Evolutionary conservation across 2,113 vertebrate genomes (phyloP).

Genomic region (Erythrocercus mccallii): DNA sequence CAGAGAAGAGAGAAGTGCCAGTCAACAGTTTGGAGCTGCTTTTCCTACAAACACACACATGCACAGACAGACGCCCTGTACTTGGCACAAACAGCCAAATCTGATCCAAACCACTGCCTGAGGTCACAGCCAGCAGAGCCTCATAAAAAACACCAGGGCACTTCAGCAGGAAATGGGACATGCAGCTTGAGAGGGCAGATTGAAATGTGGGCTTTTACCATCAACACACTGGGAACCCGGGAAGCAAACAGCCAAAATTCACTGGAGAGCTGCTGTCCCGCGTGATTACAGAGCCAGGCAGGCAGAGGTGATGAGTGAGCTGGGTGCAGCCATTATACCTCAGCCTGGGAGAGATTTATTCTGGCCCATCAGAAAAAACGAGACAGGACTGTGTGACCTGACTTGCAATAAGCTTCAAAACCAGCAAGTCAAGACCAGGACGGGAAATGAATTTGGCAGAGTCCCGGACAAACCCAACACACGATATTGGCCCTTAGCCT

Average conservation of each 20-base stretch:
- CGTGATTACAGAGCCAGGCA: neutral
- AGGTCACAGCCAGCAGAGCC: neutral
- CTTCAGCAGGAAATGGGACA: neutral
- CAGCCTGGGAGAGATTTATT: constrained; percentile 39
- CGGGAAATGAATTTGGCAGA: neutral
- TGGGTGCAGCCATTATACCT: neutral
- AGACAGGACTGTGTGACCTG: constrained; percentile 39
- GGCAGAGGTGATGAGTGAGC: constrained; percentile 23
- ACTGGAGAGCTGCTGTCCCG: neutral
- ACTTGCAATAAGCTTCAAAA: constrained; percentile 33
- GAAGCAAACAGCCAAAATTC: neutral
- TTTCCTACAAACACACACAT: neutral
- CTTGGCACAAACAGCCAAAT: neutral
- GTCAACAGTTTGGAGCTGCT: neutral
- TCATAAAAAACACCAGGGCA: neutral
- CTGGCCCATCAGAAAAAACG: constrained; percentile 13
- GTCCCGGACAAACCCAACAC: neutral
- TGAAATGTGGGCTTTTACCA: neutral
- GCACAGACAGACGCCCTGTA: accelerated
- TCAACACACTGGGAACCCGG: neutral
- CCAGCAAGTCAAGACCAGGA: neutral
- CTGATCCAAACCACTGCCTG: neutral
- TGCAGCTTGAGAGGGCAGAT: neutral
- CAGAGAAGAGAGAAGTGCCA: neutral
- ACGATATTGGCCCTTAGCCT: neutral